phyloP scores from a whole-genome alignment of 1,140 invertebrate genomes.

The Helicoverpa armigera region DNA sequence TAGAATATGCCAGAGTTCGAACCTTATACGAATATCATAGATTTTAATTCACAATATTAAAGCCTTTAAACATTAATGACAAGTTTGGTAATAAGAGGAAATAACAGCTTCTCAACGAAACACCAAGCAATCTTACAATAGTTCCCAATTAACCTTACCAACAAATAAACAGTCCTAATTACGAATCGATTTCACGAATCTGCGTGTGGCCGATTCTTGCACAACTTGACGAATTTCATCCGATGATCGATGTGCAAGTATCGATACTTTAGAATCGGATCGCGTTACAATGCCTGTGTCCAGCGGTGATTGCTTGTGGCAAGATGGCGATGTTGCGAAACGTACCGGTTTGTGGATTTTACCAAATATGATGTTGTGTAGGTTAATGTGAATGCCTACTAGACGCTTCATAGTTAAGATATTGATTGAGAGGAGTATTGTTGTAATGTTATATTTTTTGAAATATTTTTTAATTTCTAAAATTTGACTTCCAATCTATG shows the following conservation, averaged over 20 bases:
- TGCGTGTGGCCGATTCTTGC: constrained; percentile 38
- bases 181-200: background rate
- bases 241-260: constrained; percentile 24
- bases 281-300: constrained; percentile 15
- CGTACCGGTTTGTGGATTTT: constrained; percentile 24
- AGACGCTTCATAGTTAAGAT: too few species aligned
- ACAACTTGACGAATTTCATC: constrained; percentile 32
- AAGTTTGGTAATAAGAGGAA: too few species aligned
- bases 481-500: too few species aligned
- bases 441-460: background rate
- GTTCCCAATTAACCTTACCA: background rate
- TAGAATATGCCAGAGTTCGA: too few species aligned
- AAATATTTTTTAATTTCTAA: too few species aligned
- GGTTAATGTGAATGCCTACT: too few species aligned
- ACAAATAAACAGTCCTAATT: background rate
- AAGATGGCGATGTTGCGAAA: constrained; percentile 8
- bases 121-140: background rate
- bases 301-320: constrained; percentile 4
- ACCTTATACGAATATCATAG: too few species aligned
- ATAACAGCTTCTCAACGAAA: too few species aligned
- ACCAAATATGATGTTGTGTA: background rate
- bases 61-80: too few species aligned
- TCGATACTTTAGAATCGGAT: constrained; percentile 42
- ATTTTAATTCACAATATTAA: too few species aligned
- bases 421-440: background rate